phyloP scores from a whole-genome alignment of 2,888 invertebrate genomes.

The Lasioglossum malachurum region DNA sequence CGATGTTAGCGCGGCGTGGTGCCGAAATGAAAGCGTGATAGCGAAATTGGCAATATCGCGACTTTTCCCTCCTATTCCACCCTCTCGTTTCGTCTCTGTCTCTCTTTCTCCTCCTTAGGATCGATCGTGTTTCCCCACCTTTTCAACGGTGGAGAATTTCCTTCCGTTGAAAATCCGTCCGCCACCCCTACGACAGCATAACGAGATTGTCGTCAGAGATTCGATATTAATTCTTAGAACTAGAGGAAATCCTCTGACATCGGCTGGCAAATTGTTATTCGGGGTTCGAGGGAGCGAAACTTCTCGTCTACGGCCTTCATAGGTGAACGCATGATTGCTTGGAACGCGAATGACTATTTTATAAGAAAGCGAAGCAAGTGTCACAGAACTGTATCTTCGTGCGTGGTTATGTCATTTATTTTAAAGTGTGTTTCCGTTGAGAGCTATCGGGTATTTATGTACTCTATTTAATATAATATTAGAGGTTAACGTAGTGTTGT shows the following conservation, averaged over 20 bases:
- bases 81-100: constrained; percentile 20
- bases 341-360: neutral
- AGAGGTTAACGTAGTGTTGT: too few species aligned
- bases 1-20: constrained; percentile 63
- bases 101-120: constrained; percentile 41
- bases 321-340: neutral
- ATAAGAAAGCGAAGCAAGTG: neutral
- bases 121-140: constrained; percentile 46
- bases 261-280: constrained; percentile 4
- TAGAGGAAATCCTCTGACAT: constrained; percentile 1
- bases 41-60: constrained; percentile 82
- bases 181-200: constrained; percentile 19
- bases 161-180: constrained; percentile 32
- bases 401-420: neutral
- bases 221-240: constrained; percentile 41
- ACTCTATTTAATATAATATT: neutral
- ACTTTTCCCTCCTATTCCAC: constrained; percentile 57
- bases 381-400: neutral
- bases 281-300: neutral
- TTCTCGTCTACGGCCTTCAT: neutral
- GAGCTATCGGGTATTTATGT: neutral
- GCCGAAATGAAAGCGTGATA: constrained; percentile 79
- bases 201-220: constrained; percentile 41
- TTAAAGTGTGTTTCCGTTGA: neutral
- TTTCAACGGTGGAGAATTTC: constrained; percentile 37